phyloP scores from a whole-genome alignment of 2,888 invertebrate species.

The Dolichomitus sp. region DNA sequence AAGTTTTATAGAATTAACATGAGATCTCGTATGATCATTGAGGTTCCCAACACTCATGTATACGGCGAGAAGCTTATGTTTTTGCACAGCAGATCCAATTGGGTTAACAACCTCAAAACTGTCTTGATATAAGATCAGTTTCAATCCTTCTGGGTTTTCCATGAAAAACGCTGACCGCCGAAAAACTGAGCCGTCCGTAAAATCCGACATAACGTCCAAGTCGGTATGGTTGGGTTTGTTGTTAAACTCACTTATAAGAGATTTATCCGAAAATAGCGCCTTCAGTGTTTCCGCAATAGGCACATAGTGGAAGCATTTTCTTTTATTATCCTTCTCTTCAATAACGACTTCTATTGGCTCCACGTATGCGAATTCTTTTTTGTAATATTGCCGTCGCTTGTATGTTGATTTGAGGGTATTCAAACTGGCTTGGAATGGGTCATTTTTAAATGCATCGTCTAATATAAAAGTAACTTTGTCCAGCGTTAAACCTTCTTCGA shows the following conservation, averaged over 20 bases:
- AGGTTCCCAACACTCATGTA: slow-evolving; percentile 68
- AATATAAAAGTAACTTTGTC: slow-evolving; percentile 53
- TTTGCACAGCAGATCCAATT: slow-evolving; percentile 64
- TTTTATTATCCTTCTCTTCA: slow-evolving; percentile 1
- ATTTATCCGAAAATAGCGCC: slow-evolving; percentile 31
- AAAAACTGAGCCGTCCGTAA: slow-evolving; percentile 72
- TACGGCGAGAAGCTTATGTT: slow-evolving; percentile 70
- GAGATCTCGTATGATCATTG: slow-evolving; percentile 57
- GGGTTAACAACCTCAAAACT: slow-evolving; percentile 71
- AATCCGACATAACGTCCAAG: slow-evolving; percentile 69
- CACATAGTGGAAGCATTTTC: slow-evolving; percentile 32
- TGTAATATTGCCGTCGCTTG: slow-evolving; percentile 64
- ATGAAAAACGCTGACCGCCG: slow-evolving; percentile 69
- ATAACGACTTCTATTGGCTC: slow-evolving; percentile 37
- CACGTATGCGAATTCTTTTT: slow-evolving; percentile 65
- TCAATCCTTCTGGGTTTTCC: slow-evolving; percentile 68
- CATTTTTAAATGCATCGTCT: slow-evolving; percentile 40
- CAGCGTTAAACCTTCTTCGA: slow-evolving; percentile 27
- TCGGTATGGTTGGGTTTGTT: slow-evolving; percentile 15
- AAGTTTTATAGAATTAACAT: slow-evolving; percentile 66
- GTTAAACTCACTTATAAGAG: slow-evolving; percentile 10
- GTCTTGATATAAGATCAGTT: slow-evolving; percentile 70
- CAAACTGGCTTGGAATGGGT: slow-evolving; percentile 25
- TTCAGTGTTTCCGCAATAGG: slow-evolving; percentile 26
- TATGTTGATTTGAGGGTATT: slow-evolving; percentile 46